phyloP scores from a whole-genome alignment of 2,113 vertebrate genomes.

The Silurus meridionalis region DNA sequence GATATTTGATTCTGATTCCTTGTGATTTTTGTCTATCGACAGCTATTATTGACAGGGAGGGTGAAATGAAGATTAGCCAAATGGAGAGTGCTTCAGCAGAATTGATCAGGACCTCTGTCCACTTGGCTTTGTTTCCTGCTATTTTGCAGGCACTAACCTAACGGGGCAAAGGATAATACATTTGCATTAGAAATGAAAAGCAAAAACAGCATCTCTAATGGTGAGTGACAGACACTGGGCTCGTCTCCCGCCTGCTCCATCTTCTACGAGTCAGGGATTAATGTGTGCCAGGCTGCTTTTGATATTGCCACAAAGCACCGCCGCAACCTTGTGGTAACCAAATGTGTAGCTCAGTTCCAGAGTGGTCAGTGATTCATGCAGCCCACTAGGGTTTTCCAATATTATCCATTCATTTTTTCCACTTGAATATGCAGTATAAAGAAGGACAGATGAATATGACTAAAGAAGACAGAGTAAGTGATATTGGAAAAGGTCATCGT shows the following conservation, averaged over 20 bases:
- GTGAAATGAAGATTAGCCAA: slow-evolving; percentile 39
- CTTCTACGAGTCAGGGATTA: slow-evolving; percentile 30
- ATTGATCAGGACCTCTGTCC: slow-evolving; percentile 53
- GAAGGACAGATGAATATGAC: background rate
- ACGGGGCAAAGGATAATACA: slow-evolving; percentile 50
- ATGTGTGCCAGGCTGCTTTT: slow-evolving; percentile 20
- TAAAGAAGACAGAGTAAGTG: slow-evolving; percentile 3
- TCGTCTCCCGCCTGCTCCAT: slow-evolving; percentile 19
- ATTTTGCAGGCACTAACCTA: slow-evolving; percentile 42
- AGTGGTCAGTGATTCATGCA: slow-evolving; percentile 41
- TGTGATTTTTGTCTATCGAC: background rate
- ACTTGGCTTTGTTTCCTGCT: slow-evolving; percentile 34
- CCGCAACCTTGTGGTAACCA: slow-evolving; percentile 41
- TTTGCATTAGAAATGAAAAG: slow-evolving; percentile 33
- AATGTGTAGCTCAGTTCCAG: slow-evolving; percentile 26
- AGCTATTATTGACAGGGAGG: background rate
- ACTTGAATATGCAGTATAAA: background rate
- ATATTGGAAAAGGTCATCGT: slow-evolving; percentile 3
- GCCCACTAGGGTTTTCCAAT: slow-evolving; percentile 19
- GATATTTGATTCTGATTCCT: background rate
- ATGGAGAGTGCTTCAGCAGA: slow-evolving; percentile 54
- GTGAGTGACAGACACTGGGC: slow-evolving; percentile 19
- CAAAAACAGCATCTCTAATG: slow-evolving; percentile 31
- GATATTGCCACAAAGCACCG: slow-evolving; percentile 27
- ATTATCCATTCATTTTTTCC: background rate